A percentile compares a stretch with the other conserved stretches of the same genome.
phyloP scores from a whole-genome alignment of 2,797 vertebrate species.

The Eulemur rubriventer region DNA sequence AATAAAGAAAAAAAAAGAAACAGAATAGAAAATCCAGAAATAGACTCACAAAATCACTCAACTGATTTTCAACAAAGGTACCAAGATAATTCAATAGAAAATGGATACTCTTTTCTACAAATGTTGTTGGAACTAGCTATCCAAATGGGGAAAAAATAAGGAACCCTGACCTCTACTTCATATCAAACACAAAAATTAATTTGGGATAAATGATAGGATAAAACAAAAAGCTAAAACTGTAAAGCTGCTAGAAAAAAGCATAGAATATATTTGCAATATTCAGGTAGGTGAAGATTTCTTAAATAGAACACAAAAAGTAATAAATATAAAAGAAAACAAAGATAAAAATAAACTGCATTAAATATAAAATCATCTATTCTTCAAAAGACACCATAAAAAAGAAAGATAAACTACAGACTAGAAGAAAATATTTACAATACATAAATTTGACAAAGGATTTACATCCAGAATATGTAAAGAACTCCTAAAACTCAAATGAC shows the following conservation, averaged over 20 bases:
- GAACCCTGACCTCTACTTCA: background rate
- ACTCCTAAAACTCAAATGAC: background rate
- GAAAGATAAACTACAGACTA: background rate
- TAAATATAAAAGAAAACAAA: background rate
- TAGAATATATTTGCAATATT: background rate
- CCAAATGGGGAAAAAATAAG: background rate
- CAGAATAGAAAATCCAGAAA: background rate
- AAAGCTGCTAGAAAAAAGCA: background rate
- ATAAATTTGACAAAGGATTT: background rate
- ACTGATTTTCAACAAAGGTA: background rate
- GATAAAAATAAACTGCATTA: background rate
- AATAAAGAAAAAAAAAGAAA: background rate
- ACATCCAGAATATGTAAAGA: background rate
- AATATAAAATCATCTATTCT: background rate
- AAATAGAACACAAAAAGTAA: background rate
- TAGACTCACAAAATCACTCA: background rate
- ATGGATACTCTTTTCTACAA: background rate
- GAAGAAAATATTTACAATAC: background rate
- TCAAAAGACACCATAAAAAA: background rate
- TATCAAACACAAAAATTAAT: background rate
- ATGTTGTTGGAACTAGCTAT: background rate
- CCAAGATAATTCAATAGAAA: background rate
- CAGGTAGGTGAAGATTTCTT: background rate
- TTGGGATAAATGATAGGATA: background rate
- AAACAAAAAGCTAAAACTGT: background rate